Conservation (phyloP, 2,888 invertebrate genomes). For the Stegana nigrithorax region DNA sequence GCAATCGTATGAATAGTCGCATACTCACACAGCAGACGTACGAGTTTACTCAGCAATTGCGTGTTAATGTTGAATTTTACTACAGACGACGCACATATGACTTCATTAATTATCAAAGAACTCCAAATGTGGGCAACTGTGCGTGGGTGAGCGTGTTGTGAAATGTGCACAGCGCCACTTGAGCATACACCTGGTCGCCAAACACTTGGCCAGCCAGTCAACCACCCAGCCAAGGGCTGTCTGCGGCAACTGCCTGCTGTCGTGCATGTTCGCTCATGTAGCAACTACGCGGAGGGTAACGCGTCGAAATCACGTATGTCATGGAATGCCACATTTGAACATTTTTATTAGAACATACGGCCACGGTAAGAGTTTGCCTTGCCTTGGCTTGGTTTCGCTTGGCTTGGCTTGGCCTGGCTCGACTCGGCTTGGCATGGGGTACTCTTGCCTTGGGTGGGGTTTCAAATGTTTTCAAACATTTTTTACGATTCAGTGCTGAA, state of each 20-base stretch:
- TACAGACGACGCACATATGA: conserved; percentile 47
- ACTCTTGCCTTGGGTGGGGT: no score
- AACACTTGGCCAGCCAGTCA: neutral
- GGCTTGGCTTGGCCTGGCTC: no score
- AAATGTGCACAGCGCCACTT: neutral
- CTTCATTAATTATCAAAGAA: conserved; percentile 60
- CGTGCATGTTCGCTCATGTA: no score
- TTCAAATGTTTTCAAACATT: conserved; percentile 21
- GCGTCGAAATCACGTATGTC: conserved; percentile 48
- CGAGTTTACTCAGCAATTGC: conserved; percentile 42
- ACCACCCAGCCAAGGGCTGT: neutral
- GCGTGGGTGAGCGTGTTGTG: neutral
- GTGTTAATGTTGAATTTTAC: conserved; percentile 51
- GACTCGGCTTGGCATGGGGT: no score
- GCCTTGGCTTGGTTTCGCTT: neutral
- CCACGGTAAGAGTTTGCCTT: neutral
- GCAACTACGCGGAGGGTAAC: neutral
- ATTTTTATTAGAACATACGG: conserved; percentile 47
- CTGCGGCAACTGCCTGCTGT: no score
- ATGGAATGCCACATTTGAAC: conserved; percentile 46
- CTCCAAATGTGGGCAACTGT: no score
- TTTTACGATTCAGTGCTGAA: conserved; percentile 41
- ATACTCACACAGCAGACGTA: neutral
- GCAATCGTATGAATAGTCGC: neutral
- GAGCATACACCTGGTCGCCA: neutral